Percentiles rank a stretch among this genome's conserved stretches.
These are phyloP conservation scores for Gouania willdenowi DNA, from an alignment of 2,797 vertebrate genomes.

Conservation along the genomic window DNA sequence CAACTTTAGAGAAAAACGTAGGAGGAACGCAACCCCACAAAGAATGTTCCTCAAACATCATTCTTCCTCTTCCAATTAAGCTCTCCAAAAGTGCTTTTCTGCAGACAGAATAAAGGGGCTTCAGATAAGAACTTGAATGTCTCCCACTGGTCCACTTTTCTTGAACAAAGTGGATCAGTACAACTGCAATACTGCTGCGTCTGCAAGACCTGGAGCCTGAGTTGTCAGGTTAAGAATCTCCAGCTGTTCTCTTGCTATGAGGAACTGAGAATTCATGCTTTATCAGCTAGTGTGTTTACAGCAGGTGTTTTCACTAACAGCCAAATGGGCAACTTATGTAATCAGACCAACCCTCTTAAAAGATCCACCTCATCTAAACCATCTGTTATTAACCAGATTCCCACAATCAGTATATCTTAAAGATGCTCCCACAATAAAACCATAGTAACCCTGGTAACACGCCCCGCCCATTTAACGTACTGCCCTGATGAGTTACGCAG, in stretches of 20 bases:
- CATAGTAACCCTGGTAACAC: too few relatives aligned
- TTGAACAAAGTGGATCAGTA: slow-evolving; percentile 57
- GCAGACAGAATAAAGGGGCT: slow-evolving; percentile 42
- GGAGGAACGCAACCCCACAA: slow-evolving; percentile 28
- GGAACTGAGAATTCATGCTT: slow-evolving; percentile 37
- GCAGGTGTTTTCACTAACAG: slow-evolving; percentile 20
- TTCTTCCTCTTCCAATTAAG: slow-evolving; percentile 68
- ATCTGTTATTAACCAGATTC: slow-evolving; percentile 4
- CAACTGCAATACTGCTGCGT: slow-evolving; percentile 30
- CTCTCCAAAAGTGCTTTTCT: slow-evolving; percentile 49
- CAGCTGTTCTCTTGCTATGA: slow-evolving; percentile 51
- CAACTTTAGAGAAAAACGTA: slow-evolving; percentile 2
- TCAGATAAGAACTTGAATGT: slow-evolving; percentile 59
- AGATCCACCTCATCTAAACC: slow-evolving; percentile 4
- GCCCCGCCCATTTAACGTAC: too few relatives aligned
- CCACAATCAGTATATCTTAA: slow-evolving; percentile 6
- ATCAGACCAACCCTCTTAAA: slow-evolving; percentile 22
- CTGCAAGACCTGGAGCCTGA: slow-evolving; percentile 31
- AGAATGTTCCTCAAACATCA: slow-evolving; percentile 40
- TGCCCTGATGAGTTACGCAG: too few relatives aligned
- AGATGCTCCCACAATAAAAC: too few relatives aligned
- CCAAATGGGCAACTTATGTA: slow-evolving; percentile 39
- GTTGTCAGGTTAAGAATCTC: slow-evolving; percentile 47
- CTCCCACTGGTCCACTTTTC: slow-evolving; percentile 70
- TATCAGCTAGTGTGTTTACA: slow-evolving; percentile 39